Base-by-base conservation (phyloP, 1,140 invertebrate species). In the Amphibalanus amphitrite region DNA sequence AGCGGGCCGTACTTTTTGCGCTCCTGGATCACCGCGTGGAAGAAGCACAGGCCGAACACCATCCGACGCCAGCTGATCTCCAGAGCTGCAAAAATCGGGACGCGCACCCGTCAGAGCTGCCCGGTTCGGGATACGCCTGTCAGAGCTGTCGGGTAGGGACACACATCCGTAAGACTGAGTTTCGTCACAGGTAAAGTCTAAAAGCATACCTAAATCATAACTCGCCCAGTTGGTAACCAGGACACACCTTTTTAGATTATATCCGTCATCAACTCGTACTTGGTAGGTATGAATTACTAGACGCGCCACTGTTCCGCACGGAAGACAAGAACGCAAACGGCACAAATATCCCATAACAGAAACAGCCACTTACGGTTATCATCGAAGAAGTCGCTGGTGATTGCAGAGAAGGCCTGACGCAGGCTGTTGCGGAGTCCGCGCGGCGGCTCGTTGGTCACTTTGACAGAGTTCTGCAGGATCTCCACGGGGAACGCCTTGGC, bases 1-100 rank as follows among this genome's bases (percentile, higher is more conserved):
- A 96, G 85, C 0, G 94, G 88, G 0, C 93, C 93, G 78, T 95
- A 97, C 79, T 93, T 92, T 25, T 90, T 79, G 69, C 95, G 82
- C 79, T 97, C 94, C 79, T 92, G 92, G 15, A 96, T 85, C 3
- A 92, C 83, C 0, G 91, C 94, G 79, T 97, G 95, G 82, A 97
- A 97, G 81, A 97, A 97, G 79, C 92, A 94, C 25, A 97, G 81
- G 40, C 88, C 87, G 78, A 89, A 97, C 40, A 97, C 78, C 29
- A 97, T 80, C 79, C 90, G 92, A 77, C 94, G 94, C 79, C 95
- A 96, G 23, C 80, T 59, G 47, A 59, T 59, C 47, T 59, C 47
- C 17, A 79, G 28, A 97, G 80, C 79, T 90, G 92, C 77, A 94
- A 95, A 79, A 95, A 97, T 38, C 33, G 15, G 15, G 33, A 38